Base-by-base conservation (phyloP, 1,140 invertebrate genomes). In the Tribolium madens region DNA sequence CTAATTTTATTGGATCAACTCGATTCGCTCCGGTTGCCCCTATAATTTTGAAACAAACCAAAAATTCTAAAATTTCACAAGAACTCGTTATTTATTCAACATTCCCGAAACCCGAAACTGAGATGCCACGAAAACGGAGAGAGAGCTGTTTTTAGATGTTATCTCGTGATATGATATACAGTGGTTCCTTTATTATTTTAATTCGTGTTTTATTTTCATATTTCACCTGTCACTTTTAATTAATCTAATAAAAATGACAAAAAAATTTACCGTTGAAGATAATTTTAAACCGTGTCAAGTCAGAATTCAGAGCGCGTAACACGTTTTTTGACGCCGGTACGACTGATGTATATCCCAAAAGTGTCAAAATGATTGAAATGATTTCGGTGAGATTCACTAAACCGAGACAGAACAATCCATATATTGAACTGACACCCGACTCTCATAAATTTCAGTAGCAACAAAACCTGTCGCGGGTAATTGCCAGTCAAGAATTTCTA, bases 51-150 rank as follows among this genome's bases (percentile, higher is more conserved):
- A n/a, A 64, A 33, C 57, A 33, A 33, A 7, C 14, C 9, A 26
- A 64, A 64, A 64, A 33, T 64, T 64, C 57, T 64, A 12, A 31
- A 31, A 64, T 64, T 64, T 64, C 57, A 12, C 18, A 18, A 14
- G 57, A 13, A n/a, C 15, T 64, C 57, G 57, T 64, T 64, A 64
- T 64, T 64, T 64, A 64, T 64, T 64, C 57, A 64, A 42, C 21
- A 13, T 26, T 17, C 6, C 36, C 26, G 57, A 26, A 64, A 64
- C 31, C 26, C 31, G 57, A 64, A 36, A 64, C 26, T 3, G 21
- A 3, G 10, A 26, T 60, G 18, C 13, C 9, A n/a, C 12, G 12
- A 21, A 9, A 26, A 9, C 18, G 7, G 15, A 5, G 53, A 60
- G 10, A 42, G 1, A 60, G 14, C 12, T 5, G 57, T 64, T 12